Percentiles rank a stretch among this genome's conserved stretches.
phyloP scores from a whole-genome alignment of 2,888 invertebrate genomes.

The Dolomedes plantarius region DNA sequence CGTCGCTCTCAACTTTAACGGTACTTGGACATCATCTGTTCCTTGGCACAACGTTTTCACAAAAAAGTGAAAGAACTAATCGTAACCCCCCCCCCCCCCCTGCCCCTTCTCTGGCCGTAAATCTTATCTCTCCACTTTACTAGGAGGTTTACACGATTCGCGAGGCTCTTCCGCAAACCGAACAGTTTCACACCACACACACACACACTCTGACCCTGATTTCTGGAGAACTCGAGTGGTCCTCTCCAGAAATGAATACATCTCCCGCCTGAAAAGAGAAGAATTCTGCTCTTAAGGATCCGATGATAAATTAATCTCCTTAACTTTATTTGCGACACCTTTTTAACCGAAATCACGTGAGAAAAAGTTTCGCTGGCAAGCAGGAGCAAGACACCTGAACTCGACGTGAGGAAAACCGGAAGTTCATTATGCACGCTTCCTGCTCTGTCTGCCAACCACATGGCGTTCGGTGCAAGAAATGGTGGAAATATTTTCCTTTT shows the following conservation, averaged over 20 bases:
- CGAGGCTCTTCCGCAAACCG: not conserved
- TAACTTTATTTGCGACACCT: conserved; percentile 62
- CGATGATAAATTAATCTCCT: conserved; percentile 65
- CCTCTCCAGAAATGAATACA: not conserved
- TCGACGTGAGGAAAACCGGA: conserved; percentile 47
- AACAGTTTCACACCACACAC: not conserved
- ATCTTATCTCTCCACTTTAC: not conserved
- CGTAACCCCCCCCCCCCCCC: no score
- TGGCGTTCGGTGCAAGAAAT: conserved; percentile 30
- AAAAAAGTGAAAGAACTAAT: no score
- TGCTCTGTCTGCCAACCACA: conserved; percentile 53
- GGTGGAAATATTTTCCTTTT: conserved; percentile 12
- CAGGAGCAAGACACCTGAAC: conserved; percentile 56
- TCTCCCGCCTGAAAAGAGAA: not conserved
- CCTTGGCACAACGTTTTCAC: no score
- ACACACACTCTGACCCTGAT: conserved; percentile 5
- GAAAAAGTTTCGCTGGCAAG: conserved; percentile 52
- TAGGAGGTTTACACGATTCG: not conserved
- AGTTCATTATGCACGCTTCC: conserved; percentile 67
- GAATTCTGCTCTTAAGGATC: not conserved
- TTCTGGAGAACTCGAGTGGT: not conserved
- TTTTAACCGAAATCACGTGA: conserved; percentile 52
- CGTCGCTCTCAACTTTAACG: no score
- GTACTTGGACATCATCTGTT: no score
- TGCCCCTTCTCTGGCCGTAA: no score